These are phyloP conservation scores for Apamea monoglypha DNA, from an alignment of 2,888 invertebrate genomes.

Conservation along the genomic window DNA sequence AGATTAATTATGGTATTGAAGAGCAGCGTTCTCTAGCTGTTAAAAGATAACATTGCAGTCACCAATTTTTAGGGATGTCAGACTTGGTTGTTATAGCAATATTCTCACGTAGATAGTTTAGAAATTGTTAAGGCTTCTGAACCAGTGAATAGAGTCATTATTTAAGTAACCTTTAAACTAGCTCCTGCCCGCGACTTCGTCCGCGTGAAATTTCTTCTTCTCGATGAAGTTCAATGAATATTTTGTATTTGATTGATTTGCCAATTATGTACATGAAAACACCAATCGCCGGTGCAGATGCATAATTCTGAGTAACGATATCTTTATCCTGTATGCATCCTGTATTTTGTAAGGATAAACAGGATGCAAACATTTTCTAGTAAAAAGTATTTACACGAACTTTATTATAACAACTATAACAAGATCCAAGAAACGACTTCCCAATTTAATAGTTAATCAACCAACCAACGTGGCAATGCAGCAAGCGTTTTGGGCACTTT, in stretches of 20 bases:
- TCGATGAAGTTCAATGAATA: background rate
- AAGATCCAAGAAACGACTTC: background rate
- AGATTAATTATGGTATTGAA: background rate
- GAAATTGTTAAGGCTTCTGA: background rate
- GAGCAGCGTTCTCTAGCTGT: too few relatives aligned
- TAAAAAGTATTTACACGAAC: background rate
- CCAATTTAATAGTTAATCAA: background rate
- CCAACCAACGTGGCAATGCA: too few relatives aligned
- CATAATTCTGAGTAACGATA: background rate
- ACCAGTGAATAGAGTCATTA: background rate
- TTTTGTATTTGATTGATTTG: background rate
- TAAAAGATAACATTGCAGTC: background rate
- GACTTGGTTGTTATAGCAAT: background rate
- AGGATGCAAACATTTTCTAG: background rate
- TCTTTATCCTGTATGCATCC: slow-evolving; percentile 5
- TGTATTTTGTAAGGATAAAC: background rate
- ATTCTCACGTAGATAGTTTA: background rate
- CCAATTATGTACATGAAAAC: background rate
- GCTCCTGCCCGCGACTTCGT: background rate
- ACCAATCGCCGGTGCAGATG: background rate
- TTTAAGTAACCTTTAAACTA: background rate
- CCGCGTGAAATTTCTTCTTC: background rate
- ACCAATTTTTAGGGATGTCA: background rate
- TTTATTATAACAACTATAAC: background rate
- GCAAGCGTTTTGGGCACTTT: too few relatives aligned